phyloP scores from a whole-genome alignment of 2,797 vertebrate genomes.

The Setipinna tenuifilis region DNA sequence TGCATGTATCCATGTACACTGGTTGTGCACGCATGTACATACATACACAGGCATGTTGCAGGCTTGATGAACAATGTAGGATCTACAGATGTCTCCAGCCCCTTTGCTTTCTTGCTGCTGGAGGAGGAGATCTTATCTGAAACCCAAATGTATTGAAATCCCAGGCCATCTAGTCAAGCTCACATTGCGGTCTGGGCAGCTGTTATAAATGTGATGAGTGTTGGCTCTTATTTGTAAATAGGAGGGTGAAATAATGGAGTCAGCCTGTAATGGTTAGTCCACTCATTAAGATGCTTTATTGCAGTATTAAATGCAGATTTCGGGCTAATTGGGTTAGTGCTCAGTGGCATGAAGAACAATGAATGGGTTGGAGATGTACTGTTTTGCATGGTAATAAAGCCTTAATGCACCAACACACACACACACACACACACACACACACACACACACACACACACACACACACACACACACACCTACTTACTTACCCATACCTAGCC shows the following conservation, averaged over 20 bases:
- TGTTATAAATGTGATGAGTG: neutral
- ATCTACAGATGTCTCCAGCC: neutral
- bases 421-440: conserved; percentile 53
- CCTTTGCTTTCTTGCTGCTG: neutral
- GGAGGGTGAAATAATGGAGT: conserved; percentile 72
- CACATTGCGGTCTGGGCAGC: neutral
- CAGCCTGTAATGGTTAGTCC: conserved; percentile 79
- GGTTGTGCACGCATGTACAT: no score
- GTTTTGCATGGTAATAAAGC: conserved; percentile 85
- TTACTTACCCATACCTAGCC: neutral
- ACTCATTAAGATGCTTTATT: conserved; percentile 87
- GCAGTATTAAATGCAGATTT: conserved; percentile 89
- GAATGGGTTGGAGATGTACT: conserved; percentile 80
- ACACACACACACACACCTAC: conserved; percentile 12
- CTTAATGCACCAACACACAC: conserved; percentile 60
- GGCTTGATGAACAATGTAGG: no score
- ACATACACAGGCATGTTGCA: neutral
- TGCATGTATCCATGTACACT: neutral
- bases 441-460: conserved; percentile 42
- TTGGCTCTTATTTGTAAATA: neutral
- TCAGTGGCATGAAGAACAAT: conserved; percentile 83
- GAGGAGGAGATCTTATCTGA: neutral
- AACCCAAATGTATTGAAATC: neutral
- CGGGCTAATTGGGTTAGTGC: conserved; percentile 89
- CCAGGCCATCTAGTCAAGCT: neutral